Evolutionary conservation across 2,888 invertebrate species (phyloP), one percentile per base, ranked within the genome.

Genomic region (Drosophila recens): DNA sequence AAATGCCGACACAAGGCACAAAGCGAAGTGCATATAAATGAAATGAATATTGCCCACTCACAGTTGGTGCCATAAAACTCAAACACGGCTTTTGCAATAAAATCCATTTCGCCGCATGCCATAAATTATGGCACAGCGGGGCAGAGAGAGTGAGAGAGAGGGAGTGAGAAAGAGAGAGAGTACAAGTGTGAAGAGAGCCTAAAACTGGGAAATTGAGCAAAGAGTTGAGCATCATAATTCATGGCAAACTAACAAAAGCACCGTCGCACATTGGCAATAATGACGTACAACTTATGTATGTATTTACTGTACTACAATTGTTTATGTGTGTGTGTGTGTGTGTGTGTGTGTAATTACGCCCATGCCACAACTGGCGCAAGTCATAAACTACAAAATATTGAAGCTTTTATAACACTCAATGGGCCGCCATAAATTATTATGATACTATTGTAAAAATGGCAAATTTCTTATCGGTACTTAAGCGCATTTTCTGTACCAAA

Each of bases 401-500:
- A 90, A 85, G 90, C 82, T 90, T 91, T 91, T 91, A 90, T 87
- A 83, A 80, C 80, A 83, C 86, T 82, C 88, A 90, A 90, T 90
- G 84, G 90, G 72, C 77, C 57, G 78, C 79, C 84, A 90, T 91
- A 91, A 90, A 90, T 89, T 91, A 90, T 90, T 83, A 84, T 82
- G 90, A 91, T 90, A 91, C 82, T 84, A 82, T 82, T 86, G 84
- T 89, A 82, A 87, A 90, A 87, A 82, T 89, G 85, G 85, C 90
- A 90, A 87, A 90, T 85, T 90, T 79, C 90, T 87, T 87, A 90
- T 90, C 89, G 90, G 79, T 75, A 89, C 87, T 89, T 87, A 90
- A 87, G 79, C 71, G 70, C 65, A 75, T 80, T 82, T 71, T 66
- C 76, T 82, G 54, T 74, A 64, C 80, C 59, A 57, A 54, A 64